phyloP scores from a whole-genome alignment of 2,888 invertebrate species.

The Mylabris sibirica region DNA sequence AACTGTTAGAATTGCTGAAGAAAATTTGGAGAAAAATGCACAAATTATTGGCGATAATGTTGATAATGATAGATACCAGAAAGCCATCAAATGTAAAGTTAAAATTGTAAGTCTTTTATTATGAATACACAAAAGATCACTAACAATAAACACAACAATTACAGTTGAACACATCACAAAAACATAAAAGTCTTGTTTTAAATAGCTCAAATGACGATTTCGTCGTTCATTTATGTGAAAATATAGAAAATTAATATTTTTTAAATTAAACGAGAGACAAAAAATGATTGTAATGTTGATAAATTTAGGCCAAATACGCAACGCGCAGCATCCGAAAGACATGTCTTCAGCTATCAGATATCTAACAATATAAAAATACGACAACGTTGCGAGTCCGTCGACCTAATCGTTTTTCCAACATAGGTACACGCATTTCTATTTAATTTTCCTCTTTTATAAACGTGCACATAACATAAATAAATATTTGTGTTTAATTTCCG shows the following conservation, averaged over 20 bases:
- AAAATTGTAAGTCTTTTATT: constrained; percentile 53
- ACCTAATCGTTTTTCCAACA: constrained; percentile 39
- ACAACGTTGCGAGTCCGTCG: constrained; percentile 43
- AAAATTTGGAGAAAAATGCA: constrained; percentile 24
- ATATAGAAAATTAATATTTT: no score
- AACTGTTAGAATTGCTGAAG: constrained; percentile 30
- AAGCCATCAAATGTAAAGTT: constrained; percentile 50
- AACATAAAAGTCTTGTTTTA: no score
- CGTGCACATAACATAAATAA: no score
- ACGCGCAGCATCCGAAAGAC: constrained; percentile 27
- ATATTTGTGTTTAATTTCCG: constrained; percentile 9
- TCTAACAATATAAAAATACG: constrained; percentile 22
- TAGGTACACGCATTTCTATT: constrained; percentile 27
- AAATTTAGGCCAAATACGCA: constrained; percentile 36
- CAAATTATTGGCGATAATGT: constrained; percentile 16
- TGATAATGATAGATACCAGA: constrained; percentile 44
- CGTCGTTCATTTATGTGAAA: background rate
- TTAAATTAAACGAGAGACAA: no score
- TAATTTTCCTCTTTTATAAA: background rate
- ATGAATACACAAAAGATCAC: no score
- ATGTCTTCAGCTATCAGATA: background rate
- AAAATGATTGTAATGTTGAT: constrained; percentile 18
- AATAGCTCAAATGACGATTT: no score
- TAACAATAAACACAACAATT: no score
- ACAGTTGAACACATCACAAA: no score